These are phyloP conservation scores for Cistogaster globosa DNA, from an alignment of 2,888 invertebrate genomes.

Conservation along the genomic window DNA sequence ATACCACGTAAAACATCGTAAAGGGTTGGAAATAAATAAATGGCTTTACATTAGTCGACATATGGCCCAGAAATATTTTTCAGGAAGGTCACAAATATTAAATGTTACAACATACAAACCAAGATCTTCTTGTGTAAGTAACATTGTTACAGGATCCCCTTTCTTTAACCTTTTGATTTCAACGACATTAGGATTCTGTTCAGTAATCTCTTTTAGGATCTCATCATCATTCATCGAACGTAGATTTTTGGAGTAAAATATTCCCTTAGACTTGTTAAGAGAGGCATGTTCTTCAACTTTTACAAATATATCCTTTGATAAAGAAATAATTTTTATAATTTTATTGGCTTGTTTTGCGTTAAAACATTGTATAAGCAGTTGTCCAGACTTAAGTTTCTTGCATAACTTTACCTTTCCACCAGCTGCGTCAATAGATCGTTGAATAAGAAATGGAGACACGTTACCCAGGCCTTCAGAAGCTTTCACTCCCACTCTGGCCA, in stretches of 20 bases:
- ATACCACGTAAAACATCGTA: too few species aligned
- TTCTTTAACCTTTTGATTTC: slow-evolving; percentile 17
- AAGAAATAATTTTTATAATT: slow-evolving; percentile 33
- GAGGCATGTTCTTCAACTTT: slow-evolving; percentile 32
- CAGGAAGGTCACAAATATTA: too few species aligned
- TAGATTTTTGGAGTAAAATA: slow-evolving; percentile 40
- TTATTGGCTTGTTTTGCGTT: slow-evolving; percentile 47
- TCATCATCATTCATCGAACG: too few species aligned
- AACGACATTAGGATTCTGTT: not conserved
- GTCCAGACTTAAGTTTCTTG: too few species aligned
- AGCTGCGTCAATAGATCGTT: not conserved
- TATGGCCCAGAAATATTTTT: slow-evolving; percentile 12
- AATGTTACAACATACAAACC: slow-evolving; percentile 39
- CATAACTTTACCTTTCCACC: slow-evolving; percentile 20
- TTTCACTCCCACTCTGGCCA: not conserved
- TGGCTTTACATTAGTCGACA: slow-evolving; percentile 1
- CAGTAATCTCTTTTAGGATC: too few species aligned
- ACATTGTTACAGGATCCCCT: not conserved
- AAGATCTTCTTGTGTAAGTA: not conserved
- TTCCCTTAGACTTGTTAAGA: slow-evolving; percentile 25
- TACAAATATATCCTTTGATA: slow-evolving; percentile 42
- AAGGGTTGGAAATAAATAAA: slow-evolving; percentile 40
- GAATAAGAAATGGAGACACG: not conserved
- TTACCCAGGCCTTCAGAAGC: not conserved
- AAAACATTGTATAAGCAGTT: too few species aligned